Base-by-base conservation (phyloP, 2,888 invertebrate species). In the Noctua fimbriata region DNA sequence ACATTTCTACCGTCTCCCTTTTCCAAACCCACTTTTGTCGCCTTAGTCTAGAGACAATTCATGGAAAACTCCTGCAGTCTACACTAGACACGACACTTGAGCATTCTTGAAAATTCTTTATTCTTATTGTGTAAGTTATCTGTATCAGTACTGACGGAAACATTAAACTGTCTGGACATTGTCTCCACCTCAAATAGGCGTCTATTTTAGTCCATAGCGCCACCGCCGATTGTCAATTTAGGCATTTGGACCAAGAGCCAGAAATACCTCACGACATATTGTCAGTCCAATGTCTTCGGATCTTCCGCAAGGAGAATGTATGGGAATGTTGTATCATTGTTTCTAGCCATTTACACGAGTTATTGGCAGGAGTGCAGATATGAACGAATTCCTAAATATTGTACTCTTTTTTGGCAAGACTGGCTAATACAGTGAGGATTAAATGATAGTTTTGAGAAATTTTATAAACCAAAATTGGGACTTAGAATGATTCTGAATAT, bases 161-260 rank as follows among this genome's bases (percentile, higher is more conserved):
- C 14, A 49, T 28, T 47, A 0, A 28, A 24, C 18, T 36, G 32
- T n/a, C 28, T 3, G 28, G 6, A 49, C 6, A 69, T 52, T 28
- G 3, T 49, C 16, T n/a, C 16, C 63, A 32, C 41, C 32, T 28
- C 3, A 47, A 58, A 49, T 49, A 36, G 3, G 7, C 21, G n/a
- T 71, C 32, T 83, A 79, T 79, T 82, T 67, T 16, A 41, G 66
- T n/a, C 1, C 66, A 49, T 67, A 70, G 79, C 71, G 71, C 66
- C 63, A 83, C 36, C 18, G 1, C 4, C 18, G 2, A 6, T 78
- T 69, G 49, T 70, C 65, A 55, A 58, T 60, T 32, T 0, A 14
- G 28, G 24, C 24, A 78, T 65, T 18, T 70, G 36, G n/a, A 60
- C 7, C 18, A 10, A 16, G 55, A 44, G 72, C 72, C 72, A 72